Percentiles rank a stretch among this genome's conserved stretches.
These are phyloP conservation scores for Syngnathus floridae DNA, from an alignment of 2,113 vertebrate species.

Conservation along the genomic window DNA sequence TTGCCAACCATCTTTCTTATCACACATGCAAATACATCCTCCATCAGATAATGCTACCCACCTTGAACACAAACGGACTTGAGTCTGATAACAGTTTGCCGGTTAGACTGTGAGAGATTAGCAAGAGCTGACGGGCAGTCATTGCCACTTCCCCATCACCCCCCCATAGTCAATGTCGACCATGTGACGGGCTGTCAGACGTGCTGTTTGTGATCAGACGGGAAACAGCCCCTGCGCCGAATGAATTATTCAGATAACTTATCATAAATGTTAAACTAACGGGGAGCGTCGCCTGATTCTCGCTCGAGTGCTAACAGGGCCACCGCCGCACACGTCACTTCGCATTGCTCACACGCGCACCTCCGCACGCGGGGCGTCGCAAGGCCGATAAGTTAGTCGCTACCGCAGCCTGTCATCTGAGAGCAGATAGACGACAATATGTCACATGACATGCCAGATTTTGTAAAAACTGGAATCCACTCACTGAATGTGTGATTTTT, in stretches of 20 bases:
- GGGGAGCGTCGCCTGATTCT: slow-evolving; percentile 8
- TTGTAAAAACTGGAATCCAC: slow-evolving; percentile 27
- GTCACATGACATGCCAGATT: neutral
- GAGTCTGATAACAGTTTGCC: slow-evolving; percentile 45
- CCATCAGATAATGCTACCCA: slow-evolving; percentile 46
- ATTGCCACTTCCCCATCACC: slow-evolving; percentile 15
- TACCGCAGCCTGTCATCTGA: slow-evolving; percentile 1
- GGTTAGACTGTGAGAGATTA: slow-evolving; percentile 50
- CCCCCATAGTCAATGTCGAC: neutral
- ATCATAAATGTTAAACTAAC: slow-evolving; percentile 46
- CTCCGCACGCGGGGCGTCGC: slow-evolving; percentile 15
- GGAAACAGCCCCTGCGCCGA: slow-evolving; percentile 9
- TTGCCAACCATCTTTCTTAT: slow-evolving; percentile 13
- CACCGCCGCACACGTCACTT: slow-evolving; percentile 31
- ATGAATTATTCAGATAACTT: slow-evolving; percentile 38
- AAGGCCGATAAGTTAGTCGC: slow-evolving; percentile 23
- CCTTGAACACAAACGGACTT: slow-evolving; percentile 16
- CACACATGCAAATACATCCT: slow-evolving; percentile 18
- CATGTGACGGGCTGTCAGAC: slow-evolving; percentile 46
- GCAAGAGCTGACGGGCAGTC: slow-evolving; percentile 8
- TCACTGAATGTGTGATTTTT: slow-evolving; percentile 14
- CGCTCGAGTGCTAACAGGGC: slow-evolving; percentile 5
- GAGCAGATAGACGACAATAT: neutral
- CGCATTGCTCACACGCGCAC: slow-evolving; percentile 37
- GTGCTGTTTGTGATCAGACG: slow-evolving; percentile 22